Percentiles rank a stretch among this genome's conserved stretches.
Conservation (phyloP, 2,888 invertebrate genomes). For the Acanthosepion pharaonis region DNA sequence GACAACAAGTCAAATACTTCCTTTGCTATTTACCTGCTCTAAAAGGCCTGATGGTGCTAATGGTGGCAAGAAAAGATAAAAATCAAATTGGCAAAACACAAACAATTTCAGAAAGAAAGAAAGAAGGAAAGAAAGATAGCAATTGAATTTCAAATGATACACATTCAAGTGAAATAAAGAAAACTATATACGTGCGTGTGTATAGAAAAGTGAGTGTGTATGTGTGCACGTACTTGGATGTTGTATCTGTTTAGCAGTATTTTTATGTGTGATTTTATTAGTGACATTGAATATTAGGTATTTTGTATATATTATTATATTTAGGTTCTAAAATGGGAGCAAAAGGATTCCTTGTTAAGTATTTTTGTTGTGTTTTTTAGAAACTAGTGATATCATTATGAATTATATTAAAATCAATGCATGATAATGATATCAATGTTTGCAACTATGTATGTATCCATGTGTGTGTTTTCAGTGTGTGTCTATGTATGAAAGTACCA, state of each 20-base stretch:
- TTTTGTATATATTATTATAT: not conserved
- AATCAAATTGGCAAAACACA: conserved; percentile 38
- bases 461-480: not conserved
- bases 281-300: not conserved
- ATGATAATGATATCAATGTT: not conserved
- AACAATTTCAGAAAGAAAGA: conserved; percentile 13
- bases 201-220: conserved; percentile 2
- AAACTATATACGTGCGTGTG: conserved; percentile 33
- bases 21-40: conserved; percentile 43
- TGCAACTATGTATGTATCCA: not conserved
- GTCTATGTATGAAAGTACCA: not conserved
- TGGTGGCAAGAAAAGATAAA: conserved; percentile 39
- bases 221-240: not conserved
- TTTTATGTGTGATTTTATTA: not conserved
- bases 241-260: not conserved
- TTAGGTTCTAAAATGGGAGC: not conserved
- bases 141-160: conserved; percentile 20
- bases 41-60: conserved; percentile 41
- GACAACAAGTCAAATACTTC: conserved; percentile 44
- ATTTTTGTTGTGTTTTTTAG: not conserved
- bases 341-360: not conserved
- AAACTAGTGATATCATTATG: not conserved
- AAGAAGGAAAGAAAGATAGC: conserved; percentile 10
- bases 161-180: conserved; percentile 33
- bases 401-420: not conserved